Base-by-base conservation (phyloP, 2,113 vertebrate species). In the Corythaeola cristata region DNA sequence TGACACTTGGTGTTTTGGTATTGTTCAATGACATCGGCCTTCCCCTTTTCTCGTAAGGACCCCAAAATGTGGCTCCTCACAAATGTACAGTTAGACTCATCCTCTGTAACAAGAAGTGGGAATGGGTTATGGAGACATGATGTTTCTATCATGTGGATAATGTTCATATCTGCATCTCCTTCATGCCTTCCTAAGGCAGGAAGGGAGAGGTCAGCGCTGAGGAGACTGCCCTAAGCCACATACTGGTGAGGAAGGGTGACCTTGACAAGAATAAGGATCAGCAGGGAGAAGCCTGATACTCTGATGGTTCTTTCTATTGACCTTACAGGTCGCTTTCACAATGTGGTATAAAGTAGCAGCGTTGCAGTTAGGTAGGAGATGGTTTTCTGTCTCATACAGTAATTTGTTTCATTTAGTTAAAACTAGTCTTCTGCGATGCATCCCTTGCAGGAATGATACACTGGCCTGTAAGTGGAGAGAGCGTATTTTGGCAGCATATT, bases 361-460 rank as follows among this genome's bases (percentile, higher is more conserved):
- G 2, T 78, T 6, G 3, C 12, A 11, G 39, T 64, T 90, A 39
- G 24, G 56, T 58, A 78, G 60, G 56, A 75, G 53, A 4, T 73
- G 24, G 8, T 35, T 92, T 67, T 90, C 64, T 63, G 24, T 90
- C 60, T 60, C 9, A 0, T 44, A 44, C 27, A 49, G 2, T 15
- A 55, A 30, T 52, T n/a, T 0, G 1, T 33, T 52, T 72, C 5
- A 17, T 47, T 41, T 21, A 30, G 23, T 80, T 45, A n/a, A 24
- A 69, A 21, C 28, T 59, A 45, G 47, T 28, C 32, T 64, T 82
- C 28, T 73, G 32, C 44, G 66, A 3, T 22, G 2, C 0, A 0
- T 64, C 35, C 37, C 41, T 79, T 85, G 20, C 6, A n/a, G 64
- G 22, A 45, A 7, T 32, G 39, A 35, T 41, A 41, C 1, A 1